Percentiles rank a stretch among this genome's conserved stretches.
Evolutionary conservation across 2,888 invertebrate genomes (phyloP).

Genomic region (Carterocephalus palaemon): DNA sequence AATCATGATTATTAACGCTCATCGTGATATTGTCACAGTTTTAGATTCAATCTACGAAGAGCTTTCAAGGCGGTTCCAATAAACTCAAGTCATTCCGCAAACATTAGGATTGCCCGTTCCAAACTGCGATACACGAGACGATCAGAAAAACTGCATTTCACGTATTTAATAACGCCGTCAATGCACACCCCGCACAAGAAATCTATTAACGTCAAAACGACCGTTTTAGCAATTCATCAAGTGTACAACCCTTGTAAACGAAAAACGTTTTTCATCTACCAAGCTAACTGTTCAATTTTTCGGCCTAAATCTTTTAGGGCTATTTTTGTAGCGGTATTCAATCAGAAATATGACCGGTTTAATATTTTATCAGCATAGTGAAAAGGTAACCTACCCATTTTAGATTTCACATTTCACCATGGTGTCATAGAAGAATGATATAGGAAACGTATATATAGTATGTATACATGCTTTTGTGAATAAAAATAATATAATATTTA

Average conservation of each 20-base stretch:
- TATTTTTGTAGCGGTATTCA: slow-evolving; percentile 24
- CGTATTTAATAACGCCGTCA: slow-evolving; percentile 72
- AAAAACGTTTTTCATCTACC: slow-evolving; percentile 33
- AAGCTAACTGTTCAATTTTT: slow-evolving; percentile 25
- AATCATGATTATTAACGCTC: no score
- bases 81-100: slow-evolving; percentile 53
- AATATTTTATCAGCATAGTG: slow-evolving; percentile 11
- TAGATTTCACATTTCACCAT: no score
- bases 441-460: no score
- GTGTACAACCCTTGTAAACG: slow-evolving; percentile 34
- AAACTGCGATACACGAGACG: slow-evolving; percentile 34
- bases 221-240: slow-evolving; percentile 63
- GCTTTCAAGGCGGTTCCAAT: slow-evolving; percentile 23
- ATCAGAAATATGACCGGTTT: slow-evolving; percentile 18
- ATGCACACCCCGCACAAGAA: slow-evolving; percentile 59
- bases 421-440: no score
- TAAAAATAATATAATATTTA: no score
- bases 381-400: slow-evolving; percentile 1
- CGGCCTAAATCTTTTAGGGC: slow-evolving; percentile 13
- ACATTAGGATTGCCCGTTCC: slow-evolving; percentile 44
- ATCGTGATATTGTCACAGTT: slow-evolving; percentile 25
- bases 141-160: slow-evolving; percentile 76
- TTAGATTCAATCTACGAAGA: slow-evolving; percentile 31
- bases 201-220: slow-evolving; percentile 71
- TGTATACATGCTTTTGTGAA: no score